Percentiles rank a stretch among this genome's conserved stretches.
Conservation (phyloP, 2,113 vertebrate species). For the Rhodinocichla rosea region DNA sequence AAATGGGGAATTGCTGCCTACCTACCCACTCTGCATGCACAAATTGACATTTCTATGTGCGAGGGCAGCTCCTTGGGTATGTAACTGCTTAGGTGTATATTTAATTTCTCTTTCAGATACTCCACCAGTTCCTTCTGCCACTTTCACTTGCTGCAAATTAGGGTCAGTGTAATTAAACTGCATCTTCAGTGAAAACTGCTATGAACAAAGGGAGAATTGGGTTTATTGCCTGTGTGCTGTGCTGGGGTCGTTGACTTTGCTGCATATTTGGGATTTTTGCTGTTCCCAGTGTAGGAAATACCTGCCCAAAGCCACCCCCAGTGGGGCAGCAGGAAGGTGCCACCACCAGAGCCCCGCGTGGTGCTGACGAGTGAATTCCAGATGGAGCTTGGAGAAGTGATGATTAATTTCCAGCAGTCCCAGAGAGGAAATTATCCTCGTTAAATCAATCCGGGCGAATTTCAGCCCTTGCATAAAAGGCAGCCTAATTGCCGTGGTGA, state of each 20-base stretch:
- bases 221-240: neutral
- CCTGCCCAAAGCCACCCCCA: neutral
- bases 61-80: neutral
- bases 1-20: neutral
- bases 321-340: neutral
- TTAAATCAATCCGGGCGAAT: constrained; percentile 34
- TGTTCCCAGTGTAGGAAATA: neutral
- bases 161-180: neutral
- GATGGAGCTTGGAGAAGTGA: neutral
- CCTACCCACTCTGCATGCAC: neutral
- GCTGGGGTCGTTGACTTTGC: neutral
- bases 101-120: neutral
- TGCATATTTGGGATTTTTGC: constrained; percentile 15
- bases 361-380: constrained; percentile 50
- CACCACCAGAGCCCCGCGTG: neutral
- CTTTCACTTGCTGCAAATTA: neutral
- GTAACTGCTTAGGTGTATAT: neutral
- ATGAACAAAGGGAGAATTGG: neutral
- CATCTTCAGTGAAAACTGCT: neutral
- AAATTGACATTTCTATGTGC: neutral
- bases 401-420: constrained; percentile 50
- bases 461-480: constrained; percentile 16
- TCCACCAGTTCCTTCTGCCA: neutral
- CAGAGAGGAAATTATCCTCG: constrained; percentile 52
- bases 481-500: constrained; percentile 39